phyloP scores from a whole-genome alignment of 2,113 vertebrate genomes.

The Siniperca knerii region DNA sequence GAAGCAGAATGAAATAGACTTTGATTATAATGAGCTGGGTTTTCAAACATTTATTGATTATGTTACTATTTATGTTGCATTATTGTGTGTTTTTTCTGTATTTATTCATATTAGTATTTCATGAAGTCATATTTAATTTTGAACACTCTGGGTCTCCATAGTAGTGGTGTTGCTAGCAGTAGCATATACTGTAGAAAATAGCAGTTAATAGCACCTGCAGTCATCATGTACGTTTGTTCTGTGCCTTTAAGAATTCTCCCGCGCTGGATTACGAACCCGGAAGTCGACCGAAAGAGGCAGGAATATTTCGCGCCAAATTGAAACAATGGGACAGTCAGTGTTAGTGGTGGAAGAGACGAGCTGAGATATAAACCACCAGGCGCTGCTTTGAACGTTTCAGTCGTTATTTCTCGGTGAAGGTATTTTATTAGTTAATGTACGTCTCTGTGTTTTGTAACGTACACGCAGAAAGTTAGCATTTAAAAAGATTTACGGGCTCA shows the following conservation, averaged over 20 bases:
- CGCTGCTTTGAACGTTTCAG: background rate
- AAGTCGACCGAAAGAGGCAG: conserved; percentile 35
- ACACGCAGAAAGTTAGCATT: accelerated
- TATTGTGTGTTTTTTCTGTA: background rate
- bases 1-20: background rate
- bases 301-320: conserved; percentile 76
- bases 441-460: too few species aligned
- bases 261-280: conserved; percentile 50
- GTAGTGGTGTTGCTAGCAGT: background rate
- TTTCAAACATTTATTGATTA: background rate
- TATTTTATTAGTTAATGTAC: background rate
- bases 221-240: background rate
- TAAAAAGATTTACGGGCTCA: accelerated
- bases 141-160: background rate
- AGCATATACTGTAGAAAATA: background rate
- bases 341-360: background rate
- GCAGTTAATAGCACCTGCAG: background rate
- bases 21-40: background rate
- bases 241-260: conserved; percentile 75
- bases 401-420: background rate
- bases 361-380: accelerated
- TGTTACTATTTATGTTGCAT: background rate
- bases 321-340: conserved; percentile 19
- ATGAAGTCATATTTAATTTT: background rate
- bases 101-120: background rate